These are phyloP conservation scores for Drosophila pegasa DNA, from an alignment of 2,888 invertebrate species.

Conservation along the genomic window DNA sequence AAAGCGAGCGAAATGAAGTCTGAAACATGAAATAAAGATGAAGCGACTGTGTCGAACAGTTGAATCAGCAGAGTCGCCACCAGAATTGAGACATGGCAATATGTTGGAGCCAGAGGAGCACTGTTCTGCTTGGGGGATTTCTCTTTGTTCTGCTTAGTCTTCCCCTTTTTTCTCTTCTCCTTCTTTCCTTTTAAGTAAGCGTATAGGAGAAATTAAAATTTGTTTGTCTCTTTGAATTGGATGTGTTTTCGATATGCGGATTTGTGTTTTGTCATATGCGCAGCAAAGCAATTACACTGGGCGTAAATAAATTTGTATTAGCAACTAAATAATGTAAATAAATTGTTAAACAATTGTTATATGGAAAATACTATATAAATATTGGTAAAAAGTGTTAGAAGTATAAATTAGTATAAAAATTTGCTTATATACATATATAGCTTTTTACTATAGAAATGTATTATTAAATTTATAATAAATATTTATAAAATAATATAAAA, in stretches of 20 bases:
- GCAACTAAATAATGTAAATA: no score
- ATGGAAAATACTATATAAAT: no score
- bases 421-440: no score
- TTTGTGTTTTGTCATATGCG: slow-evolving; percentile 20
- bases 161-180: neutral
- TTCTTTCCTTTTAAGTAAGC: slow-evolving; percentile 16
- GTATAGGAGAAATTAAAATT: slow-evolving; percentile 59
- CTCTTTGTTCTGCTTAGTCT: neutral
- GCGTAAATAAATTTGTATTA: neutral
- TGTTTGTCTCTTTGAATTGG: slow-evolving; percentile 44
- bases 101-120: slow-evolving; percentile 1
- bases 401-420: no score
- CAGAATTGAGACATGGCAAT: slow-evolving; percentile 26
- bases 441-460: no score
- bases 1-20: slow-evolving; percentile 60
- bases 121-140: neutral
- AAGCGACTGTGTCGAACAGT: slow-evolving; percentile 68
- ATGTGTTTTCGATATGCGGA: slow-evolving; percentile 14
- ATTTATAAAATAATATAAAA: no score
- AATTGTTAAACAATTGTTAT: no score
- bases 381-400: no score
- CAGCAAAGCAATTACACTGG: slow-evolving; percentile 55
- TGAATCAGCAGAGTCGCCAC: slow-evolving; percentile 28
- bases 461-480: no score
- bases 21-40: slow-evolving; percentile 73